Base-by-base conservation (phyloP, 2,888 invertebrate species). In the Lasioglossum oenotherae region DNA sequence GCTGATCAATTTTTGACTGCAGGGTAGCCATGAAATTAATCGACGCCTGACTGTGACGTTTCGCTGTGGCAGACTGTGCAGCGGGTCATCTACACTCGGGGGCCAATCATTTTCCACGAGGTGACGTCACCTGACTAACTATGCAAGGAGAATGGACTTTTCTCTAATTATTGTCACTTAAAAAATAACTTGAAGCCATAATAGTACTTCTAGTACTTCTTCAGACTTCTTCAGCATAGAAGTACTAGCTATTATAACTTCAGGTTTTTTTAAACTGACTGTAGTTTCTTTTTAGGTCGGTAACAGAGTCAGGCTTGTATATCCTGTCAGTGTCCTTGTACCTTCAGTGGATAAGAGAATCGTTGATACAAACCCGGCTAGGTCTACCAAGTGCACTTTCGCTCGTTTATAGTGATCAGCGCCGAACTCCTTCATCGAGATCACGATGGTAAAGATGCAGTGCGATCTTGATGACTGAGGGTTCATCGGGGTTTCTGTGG, bases 401-500 rank as follows among this genome's bases (percentile, higher is more conserved):
- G 96, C 96, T 86, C 95, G 94, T 60, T 94, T 93, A 49, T 95
- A 93, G 84, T 92, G 93, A 74, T 95, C 93, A 27, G 93, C 92
- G 10, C 92, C 92, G 16, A 93, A 90, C 81, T 94, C 93, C 75
- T 94, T 94, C 44, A 94, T 93, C 5, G 95, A 94, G 4, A 96
- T 88, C 81, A 96, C 95, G 72, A 96, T 95, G n/a, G 96, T 96
- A 90, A 96, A 96, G 85, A 96, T 95, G 88, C 96, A 96, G 88
- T 96, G 96, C 0, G 96, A 96, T 90, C 96, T 94, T 5, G 96
- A 96, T 0, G 96, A 96, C 82, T 94, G 95, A 71, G 95, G 95
- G 91, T 96, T 96, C 95, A 96, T 95, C n/a, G 96, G 96, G 0
- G 96, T 96, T 88, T 96, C 96, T 2, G 96, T 95, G 44, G 95